phyloP scores from a whole-genome alignment of 1,140 invertebrate genomes.

The Drosophila carrolli region DNA sequence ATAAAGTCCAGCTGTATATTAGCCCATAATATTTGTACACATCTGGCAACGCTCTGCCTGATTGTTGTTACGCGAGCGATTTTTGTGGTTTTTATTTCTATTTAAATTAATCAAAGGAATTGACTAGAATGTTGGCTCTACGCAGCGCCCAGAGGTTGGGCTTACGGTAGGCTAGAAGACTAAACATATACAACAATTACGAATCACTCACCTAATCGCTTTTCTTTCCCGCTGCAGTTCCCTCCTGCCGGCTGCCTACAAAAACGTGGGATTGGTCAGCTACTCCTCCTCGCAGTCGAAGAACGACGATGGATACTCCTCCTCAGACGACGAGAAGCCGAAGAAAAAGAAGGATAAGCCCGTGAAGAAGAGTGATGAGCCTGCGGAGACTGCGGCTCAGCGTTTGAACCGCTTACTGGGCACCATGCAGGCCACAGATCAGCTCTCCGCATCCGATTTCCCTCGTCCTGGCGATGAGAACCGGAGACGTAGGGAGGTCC shows the following conservation, averaged over 20 bases:
- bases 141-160: conserved; percentile 37
- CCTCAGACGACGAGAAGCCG: conserved; percentile 69
- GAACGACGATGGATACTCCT: conserved; percentile 64
- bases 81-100: conserved; percentile 39
- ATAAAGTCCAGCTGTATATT: background rate
- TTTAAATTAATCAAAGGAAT: conserved; percentile 55
- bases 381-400: conserved; percentile 64
- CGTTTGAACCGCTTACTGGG: conserved; percentile 71
- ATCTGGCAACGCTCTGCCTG: conserved; percentile 5
- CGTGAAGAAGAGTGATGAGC: conserved; percentile 41
- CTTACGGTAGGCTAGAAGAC: conserved; percentile 28
- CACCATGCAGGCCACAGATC: conserved; percentile 70
- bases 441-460: conserved; percentile 44
- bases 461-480: conserved; percentile 70
- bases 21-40: background rate
- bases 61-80: conserved; percentile 75
- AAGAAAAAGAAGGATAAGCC: conserved; percentile 54
- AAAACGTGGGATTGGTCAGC: conserved; percentile 59
- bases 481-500: conserved; percentile 50
- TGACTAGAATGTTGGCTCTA: conserved; percentile 48
- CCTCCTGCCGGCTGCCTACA: conserved; percentile 53
- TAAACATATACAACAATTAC: background rate
- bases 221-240: conserved; percentile 22
- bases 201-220: background rate
- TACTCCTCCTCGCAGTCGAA: conserved; percentile 61